These are phyloP conservation scores for Terebella lapidaria DNA, from an alignment of 2,888 invertebrate species.

Conservation along the genomic window DNA sequence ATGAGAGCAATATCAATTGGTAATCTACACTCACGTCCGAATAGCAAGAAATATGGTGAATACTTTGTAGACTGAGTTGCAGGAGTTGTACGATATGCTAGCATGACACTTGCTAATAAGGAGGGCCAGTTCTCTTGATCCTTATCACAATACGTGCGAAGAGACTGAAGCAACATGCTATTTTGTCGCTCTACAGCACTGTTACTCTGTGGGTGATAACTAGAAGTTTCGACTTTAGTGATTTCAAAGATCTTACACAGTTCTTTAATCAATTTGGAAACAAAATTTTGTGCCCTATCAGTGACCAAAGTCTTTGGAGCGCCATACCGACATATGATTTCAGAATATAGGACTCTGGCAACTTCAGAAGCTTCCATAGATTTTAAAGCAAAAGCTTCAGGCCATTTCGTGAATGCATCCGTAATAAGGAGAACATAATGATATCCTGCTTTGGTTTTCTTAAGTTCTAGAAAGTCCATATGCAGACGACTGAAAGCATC, in stretches of 20 bases:
- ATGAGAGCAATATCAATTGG: too few species aligned
- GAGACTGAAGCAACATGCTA: neutral
- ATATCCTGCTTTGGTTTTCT: neutral
- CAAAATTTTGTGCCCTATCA: slow-evolving; percentile 2
- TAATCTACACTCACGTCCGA: too few species aligned
- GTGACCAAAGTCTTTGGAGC: slow-evolving; percentile 1
- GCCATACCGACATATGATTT: slow-evolving; percentile 5
- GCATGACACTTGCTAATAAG: neutral
- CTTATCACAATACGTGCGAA: neutral
- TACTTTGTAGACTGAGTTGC: too few species aligned
- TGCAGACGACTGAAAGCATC: neutral
- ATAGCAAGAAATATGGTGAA: too few species aligned
- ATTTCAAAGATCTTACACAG: neutral
- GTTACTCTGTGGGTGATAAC: slow-evolving; percentile 2
- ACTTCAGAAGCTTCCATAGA: neutral
- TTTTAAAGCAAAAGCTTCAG: slow-evolving; percentile 22
- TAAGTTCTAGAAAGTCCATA: neutral
- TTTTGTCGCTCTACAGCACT: neutral
- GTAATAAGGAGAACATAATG: neutral
- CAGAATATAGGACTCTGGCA: neutral
- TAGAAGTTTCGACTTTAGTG: neutral
- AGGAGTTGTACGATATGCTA: slow-evolving; percentile 1
- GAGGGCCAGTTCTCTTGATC: slow-evolving; percentile 5
- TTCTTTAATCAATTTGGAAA: neutral
- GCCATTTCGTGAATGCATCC: slow-evolving; percentile 10